These are phyloP conservation scores for Emydura subglobosa DNA, from an alignment of 2,113 vertebrate species.

Conservation along the genomic window DNA sequence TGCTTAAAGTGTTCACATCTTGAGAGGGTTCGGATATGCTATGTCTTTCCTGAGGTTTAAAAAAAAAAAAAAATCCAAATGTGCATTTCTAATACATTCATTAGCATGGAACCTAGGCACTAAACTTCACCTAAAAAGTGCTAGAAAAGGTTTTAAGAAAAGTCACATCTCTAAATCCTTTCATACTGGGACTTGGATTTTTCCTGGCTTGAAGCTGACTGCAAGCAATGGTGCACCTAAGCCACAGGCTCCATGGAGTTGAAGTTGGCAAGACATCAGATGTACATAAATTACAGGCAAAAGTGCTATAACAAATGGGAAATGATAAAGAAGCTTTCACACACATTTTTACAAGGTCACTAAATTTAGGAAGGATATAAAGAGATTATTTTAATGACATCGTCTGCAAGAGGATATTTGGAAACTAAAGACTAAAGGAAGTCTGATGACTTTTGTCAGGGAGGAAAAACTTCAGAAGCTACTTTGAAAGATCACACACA, in stretches of 20 bases:
- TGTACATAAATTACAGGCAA: background rate
- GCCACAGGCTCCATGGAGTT: background rate
- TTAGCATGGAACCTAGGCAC: too few relatives aligned
- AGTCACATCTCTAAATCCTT: background rate
- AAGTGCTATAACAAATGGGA: background rate
- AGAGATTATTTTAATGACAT: background rate
- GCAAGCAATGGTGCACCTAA: background rate
- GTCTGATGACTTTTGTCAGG: background rate
- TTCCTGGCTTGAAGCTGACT: background rate
- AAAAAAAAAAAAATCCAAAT: too few relatives aligned
- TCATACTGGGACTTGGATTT: background rate
- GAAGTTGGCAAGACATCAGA: background rate
- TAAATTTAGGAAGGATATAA: background rate
- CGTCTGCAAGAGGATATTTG: background rate
- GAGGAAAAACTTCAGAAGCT: too few relatives aligned
- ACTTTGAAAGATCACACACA: too few relatives aligned
- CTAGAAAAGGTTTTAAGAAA: constrained; percentile 22
- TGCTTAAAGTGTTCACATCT: background rate
- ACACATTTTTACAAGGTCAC: background rate
- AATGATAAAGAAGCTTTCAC: background rate
- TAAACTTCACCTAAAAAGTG: constrained; percentile 10
- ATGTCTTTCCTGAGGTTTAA: too few relatives aligned
- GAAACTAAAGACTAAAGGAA: background rate
- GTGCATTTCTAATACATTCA: too few relatives aligned
- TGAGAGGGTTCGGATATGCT: background rate